Evolutionary conservation across 2,113 vertebrate species (phyloP).

Genomic region (Trochalopteron elliotii): DNA sequence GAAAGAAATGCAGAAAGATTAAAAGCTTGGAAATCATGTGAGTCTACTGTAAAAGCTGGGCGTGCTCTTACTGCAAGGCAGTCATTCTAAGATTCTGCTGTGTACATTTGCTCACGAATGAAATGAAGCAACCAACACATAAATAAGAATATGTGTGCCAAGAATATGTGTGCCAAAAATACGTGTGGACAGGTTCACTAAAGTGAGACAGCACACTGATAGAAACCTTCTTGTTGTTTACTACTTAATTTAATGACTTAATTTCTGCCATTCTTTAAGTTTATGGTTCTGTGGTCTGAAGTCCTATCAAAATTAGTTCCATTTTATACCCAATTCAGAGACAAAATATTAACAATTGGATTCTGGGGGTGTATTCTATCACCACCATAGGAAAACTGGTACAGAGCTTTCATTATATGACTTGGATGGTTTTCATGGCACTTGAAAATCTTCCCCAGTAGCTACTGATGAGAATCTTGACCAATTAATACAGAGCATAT

Average conservation of each 20-base stretch:
- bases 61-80: neutral
- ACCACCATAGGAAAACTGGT: neutral
- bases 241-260: neutral
- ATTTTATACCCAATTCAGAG: neutral
- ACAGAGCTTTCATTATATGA: neutral
- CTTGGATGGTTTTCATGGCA: neutral
- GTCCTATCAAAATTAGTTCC: neutral
- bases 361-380: neutral
- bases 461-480: neutral
- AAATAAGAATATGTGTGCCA: neutral
- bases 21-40: neutral
- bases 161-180: neutral
- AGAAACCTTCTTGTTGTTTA: neutral
- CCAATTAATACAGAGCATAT: neutral
- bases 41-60: neutral
- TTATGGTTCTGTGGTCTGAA: neutral
- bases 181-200: neutral
- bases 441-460: neutral
- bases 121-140: neutral
- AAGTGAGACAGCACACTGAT: neutral
- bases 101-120: neutral
- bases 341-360: neutral
- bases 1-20: neutral
- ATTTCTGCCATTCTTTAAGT: neutral
- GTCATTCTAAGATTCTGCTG: neutral